Evolutionary conservation across 2,113 vertebrate species (phyloP).

Genomic region (Microcebus murinus): DNA sequence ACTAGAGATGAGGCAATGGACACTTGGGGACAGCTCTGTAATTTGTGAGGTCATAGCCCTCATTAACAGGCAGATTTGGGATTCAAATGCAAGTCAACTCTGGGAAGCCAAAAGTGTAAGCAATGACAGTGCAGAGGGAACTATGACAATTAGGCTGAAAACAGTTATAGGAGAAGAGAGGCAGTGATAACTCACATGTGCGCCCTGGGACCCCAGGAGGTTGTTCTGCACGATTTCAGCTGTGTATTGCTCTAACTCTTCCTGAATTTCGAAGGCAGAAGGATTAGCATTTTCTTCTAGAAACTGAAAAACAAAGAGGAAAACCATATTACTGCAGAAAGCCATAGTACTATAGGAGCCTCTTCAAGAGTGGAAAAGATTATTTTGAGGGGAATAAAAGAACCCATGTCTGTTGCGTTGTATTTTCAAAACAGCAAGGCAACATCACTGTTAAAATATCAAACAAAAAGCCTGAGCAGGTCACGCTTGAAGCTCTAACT

Average conservation of each 20-base stretch:
- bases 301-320: conserved; percentile 83
- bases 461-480: not conserved
- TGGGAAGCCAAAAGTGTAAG: not conserved
- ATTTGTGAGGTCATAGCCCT: not conserved
- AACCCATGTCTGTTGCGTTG: not conserved
- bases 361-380: not conserved
- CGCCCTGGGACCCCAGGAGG: conserved; percentile 61
- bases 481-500: no score
- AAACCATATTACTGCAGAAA: not conserved
- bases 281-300: conserved; percentile 88
- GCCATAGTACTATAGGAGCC: not conserved
- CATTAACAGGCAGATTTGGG: not conserved
- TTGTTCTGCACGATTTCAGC: conserved; percentile 81
- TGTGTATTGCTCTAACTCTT: conserved; percentile 86
- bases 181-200: conserved; percentile 79
- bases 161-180: rapidly evolving
- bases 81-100: not conserved
- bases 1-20: not conserved
- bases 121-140: not conserved
- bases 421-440: not conserved
- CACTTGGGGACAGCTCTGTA: not conserved
- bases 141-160: not conserved
- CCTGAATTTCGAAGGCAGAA: conserved; percentile 88
- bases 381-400: not conserved
- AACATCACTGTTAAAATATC: not conserved